Evolutionary conservation across 2,113 vertebrate genomes (phyloP), one percentile per base, ranked within the genome.

Genomic region (Sisor rabdophorus): DNA sequence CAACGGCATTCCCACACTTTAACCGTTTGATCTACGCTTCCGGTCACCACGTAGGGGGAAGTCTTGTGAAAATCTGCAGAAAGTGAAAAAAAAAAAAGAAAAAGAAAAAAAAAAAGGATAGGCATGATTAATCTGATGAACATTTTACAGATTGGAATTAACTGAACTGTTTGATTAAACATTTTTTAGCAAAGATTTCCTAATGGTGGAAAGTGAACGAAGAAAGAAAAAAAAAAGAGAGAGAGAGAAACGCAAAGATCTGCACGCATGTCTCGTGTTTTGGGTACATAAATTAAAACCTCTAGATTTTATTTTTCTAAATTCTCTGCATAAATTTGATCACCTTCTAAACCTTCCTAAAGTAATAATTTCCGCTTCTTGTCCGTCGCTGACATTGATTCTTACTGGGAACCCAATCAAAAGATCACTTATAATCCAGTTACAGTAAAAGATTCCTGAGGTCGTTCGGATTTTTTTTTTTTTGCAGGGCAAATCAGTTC

Each of bases 1-100:
- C 95, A 99, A 92, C 97, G 97, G 88, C 97, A 99, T 93, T 99
- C 97, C 97, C 97, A 99, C 87, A 99, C 97, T 94, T 99, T 99
- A 89, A 99, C 95, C 95, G 96, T 98, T 95, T 99, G 97, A 93
- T 99, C 97, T 90, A 99, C 97, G 79, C 96, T 99, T 91, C 96
- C 97, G 77, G 97, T 99, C 85, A 98, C 96, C 90, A 99, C 96
- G 52, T 97, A 99, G 19, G 97, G 97, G 82, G 96, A 95, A 84
- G 95, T 96, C 95, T 97, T 98, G 92, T 99, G 97, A 95, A 99
- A 99, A 98, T 99, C 97, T 99, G 88, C 12, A 75, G 80, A 54
- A 80, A 85, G 81, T 77, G 73, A 80, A 83, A 75, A 73, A 75
- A 61, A 16, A 47, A 44, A 44, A 9, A 10, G 5, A 44, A 44